These are phyloP conservation scores for Sesamia inferens DNA, from an alignment of 2,888 invertebrate species.

Conservation along the genomic window DNA sequence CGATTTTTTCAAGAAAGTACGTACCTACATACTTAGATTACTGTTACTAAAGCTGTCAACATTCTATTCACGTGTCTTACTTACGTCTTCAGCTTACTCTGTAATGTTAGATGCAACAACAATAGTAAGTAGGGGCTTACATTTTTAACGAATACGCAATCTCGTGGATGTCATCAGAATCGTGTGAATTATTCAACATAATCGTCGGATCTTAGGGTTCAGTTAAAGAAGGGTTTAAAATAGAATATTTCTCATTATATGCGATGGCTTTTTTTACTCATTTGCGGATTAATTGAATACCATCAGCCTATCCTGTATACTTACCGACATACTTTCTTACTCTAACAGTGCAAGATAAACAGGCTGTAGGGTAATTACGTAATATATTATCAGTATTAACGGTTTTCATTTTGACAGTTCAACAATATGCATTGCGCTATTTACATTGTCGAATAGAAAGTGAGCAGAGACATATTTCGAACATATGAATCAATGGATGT, in stretches of 20 bases:
- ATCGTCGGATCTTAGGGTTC: slow-evolving; percentile 44
- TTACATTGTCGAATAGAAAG: no score
- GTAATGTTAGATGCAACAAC: slow-evolving; percentile 38
- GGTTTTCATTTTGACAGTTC: no score
- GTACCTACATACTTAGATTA: neutral
- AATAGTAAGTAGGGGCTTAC: slow-evolving; percentile 37
- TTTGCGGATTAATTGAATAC: neutral
- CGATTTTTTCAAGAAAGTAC: neutral
- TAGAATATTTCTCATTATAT: neutral
- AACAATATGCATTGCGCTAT: no score
- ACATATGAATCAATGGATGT: no score
- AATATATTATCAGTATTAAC: no score
- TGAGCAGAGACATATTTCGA: no score
- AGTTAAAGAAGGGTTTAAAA: slow-evolving; percentile 8
- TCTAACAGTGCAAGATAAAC: no score
- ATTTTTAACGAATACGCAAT: slow-evolving; percentile 59
- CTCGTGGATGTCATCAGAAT: slow-evolving; percentile 47
- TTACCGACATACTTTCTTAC: neutral
- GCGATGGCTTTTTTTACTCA: neutral
- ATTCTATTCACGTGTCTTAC: slow-evolving; percentile 5
- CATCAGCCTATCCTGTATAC: neutral
- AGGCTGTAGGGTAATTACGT: no score
- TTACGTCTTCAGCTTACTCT: slow-evolving; percentile 4
- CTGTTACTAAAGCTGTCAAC: slow-evolving; percentile 17
- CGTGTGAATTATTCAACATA: slow-evolving; percentile 56